A percentile compares a stretch with the other conserved stretches of the same genome.
Conservation (phyloP, 1,140 invertebrate genomes). For the Globodera rostochiensis region DNA sequence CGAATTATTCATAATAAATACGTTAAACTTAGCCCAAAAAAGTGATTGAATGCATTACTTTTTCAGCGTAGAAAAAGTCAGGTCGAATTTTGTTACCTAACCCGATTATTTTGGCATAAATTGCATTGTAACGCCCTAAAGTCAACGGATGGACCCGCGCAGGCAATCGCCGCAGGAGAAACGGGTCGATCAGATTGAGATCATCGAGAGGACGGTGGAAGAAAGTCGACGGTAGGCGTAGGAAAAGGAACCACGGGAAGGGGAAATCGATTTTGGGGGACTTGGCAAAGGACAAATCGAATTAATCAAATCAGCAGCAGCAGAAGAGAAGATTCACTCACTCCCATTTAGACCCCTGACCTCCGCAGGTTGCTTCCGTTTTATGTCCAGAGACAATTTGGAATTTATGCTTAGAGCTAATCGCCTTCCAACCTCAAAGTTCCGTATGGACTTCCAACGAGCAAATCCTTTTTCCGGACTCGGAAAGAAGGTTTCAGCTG, state of each 20-base stretch:
- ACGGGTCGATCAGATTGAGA: constrained; percentile 59
- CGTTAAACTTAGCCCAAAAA: too few species aligned
- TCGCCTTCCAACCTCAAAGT: constrained; percentile 13
- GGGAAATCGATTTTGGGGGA: too few species aligned
- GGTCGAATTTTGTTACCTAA: too few species aligned
- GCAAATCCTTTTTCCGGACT: constrained; percentile 27
- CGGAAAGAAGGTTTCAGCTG: constrained; percentile 45
- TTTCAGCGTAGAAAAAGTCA: too few species aligned
- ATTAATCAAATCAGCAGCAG: too few species aligned
- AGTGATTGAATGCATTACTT: too few species aligned
- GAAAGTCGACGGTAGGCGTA: constrained; percentile 33
- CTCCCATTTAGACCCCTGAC: constrained; percentile 13
- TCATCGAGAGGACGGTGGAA: constrained; percentile 55
- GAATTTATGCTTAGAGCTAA: background rate
- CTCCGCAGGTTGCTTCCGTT: background rate
- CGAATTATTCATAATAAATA: too few species aligned
- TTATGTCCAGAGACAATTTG: background rate
- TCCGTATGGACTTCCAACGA: constrained; percentile 36
- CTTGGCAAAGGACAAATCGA: too few species aligned
- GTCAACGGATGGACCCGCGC: background rate
- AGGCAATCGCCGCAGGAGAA: background rate
- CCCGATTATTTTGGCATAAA: too few species aligned
- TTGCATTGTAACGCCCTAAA: too few species aligned
- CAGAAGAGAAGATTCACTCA: too few species aligned
- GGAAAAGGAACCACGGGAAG: too few species aligned